Conservation (phyloP, 2,797 vertebrate species). For the Sus cebifrons region DNA sequence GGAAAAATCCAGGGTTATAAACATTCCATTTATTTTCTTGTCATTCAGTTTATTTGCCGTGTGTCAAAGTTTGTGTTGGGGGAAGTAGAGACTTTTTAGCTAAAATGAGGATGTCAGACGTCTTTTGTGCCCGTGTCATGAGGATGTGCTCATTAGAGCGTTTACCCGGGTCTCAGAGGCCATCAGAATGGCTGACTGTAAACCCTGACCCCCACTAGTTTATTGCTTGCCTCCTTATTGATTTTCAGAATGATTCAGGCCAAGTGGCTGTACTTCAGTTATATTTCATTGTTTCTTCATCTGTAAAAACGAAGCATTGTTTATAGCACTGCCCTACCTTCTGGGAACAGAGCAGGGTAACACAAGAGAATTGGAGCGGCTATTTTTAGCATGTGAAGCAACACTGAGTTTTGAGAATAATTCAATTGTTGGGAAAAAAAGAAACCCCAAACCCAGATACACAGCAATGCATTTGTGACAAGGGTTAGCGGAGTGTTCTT, state of each 20-base stretch:
- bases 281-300: slow-evolving; percentile 70
- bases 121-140: not conserved
- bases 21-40: slow-evolving; percentile 37
- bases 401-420: slow-evolving; percentile 75
- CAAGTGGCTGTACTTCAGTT: slow-evolving; percentile 59
- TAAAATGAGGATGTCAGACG: slow-evolving; percentile 36
- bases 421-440: slow-evolving; percentile 75
- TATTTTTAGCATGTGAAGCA: slow-evolving; percentile 81
- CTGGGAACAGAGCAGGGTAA: slow-evolving; percentile 61
- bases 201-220: slow-evolving; percentile 26
- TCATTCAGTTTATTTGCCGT: not conserved
- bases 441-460: not conserved
- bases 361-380: slow-evolving; percentile 60
- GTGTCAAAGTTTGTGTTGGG: slow-evolving; percentile 54
- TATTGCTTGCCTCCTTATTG: slow-evolving; percentile 70
- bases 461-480: slow-evolving; percentile 72
- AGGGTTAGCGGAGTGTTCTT: slow-evolving; percentile 62
- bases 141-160: slow-evolving; percentile 46
- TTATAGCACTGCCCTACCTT: slow-evolving; percentile 56
- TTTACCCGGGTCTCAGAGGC: not conserved
- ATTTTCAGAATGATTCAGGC: slow-evolving; percentile 76
- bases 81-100: not conserved
- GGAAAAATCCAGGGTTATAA: not conserved
- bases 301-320: slow-evolving; percentile 69
- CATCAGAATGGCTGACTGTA: not conserved